Evolutionary conservation across 2,113 vertebrate genomes (phyloP), one percentile per base, ranked within the genome.

Genomic region (Peromyscus leucopus): DNA sequence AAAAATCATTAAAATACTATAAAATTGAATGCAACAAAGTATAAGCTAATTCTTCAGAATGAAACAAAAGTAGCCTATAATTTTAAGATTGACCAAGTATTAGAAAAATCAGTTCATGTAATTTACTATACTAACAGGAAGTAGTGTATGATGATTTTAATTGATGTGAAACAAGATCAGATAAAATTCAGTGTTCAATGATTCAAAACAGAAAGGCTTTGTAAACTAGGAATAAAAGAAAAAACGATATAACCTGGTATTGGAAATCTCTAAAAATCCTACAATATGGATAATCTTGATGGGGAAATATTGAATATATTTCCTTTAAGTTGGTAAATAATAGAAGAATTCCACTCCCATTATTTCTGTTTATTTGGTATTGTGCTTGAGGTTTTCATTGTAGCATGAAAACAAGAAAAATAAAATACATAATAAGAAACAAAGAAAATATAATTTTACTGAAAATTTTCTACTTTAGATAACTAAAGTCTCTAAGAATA

Each of bases 61-160:
- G 10, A 94, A 96, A 48, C 42, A 96, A 36, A 89, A 13, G 16
- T 67, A 95, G 57, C 22, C 46, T 71, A 96, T 36, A 84, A 92
- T 61, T 88, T 16, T 16, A 46, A 93, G 21, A 46, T 84, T 0
- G 0, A 46, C 89, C 84, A 80, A 86, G 46, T 39, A 86, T 93
- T 91, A 93, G 28, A 48, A 93, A 89, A 97, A 94, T 79, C 28
- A 93, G 13, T 94, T 83, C 78, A 69, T 91, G 2, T 39, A 88
- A 93, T 48, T 85, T 10, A 82, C 11, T 63, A 8, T 72, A 71
- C 69, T 75, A 75, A 84, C 72, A 94, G 36, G 75, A 91, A 89
- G 89, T 89, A 86, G 87, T 75, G 61, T 75, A 46, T 61, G 71
- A 90, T 94, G 33, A 89, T 92, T 26, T 89, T 71, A 82, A 57